These are phyloP conservation scores for Capitulum mitella DNA, from an alignment of 2,888 invertebrate species.

Conservation along the genomic window DNA sequence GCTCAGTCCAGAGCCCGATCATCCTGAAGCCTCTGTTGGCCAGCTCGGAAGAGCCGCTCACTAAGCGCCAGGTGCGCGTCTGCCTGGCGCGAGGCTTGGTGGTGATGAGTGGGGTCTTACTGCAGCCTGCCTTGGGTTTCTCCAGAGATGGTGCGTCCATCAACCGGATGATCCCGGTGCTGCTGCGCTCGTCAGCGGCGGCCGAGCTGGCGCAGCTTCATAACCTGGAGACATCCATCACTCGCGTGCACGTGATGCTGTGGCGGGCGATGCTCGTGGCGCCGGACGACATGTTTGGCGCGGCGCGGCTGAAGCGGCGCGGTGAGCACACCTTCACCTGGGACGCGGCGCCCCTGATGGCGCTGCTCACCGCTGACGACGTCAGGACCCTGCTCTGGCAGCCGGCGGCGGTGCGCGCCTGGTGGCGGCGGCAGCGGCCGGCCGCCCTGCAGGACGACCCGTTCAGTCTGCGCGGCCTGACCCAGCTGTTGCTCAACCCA, in stretches of 20 bases:
- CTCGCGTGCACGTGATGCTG: background rate
- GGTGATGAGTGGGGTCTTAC: too few species aligned
- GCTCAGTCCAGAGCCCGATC: background rate
- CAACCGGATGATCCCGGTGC: background rate
- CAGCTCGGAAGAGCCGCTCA: background rate
- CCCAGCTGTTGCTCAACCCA: background rate
- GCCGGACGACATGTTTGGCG: background rate
- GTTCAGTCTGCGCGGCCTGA: background rate
- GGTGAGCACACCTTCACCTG: background rate
- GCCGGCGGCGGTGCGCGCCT: slow-evolving; percentile 1
- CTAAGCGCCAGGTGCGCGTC: slow-evolving; percentile 6
- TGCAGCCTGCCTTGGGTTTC: too few species aligned
- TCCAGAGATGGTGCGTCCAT: too few species aligned
- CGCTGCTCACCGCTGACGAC: background rate
- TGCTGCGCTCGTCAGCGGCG: background rate
- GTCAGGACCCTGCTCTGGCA: too few species aligned
- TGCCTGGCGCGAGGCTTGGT: slow-evolving; percentile 50
- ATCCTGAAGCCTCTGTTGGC: background rate
- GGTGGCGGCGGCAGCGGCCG: background rate
- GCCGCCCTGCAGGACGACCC: background rate
- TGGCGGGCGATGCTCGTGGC: background rate
- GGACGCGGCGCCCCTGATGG: background rate
- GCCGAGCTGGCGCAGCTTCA: background rate
- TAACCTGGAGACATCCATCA: background rate
- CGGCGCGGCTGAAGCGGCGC: background rate